phyloP scores from a whole-genome alignment of 2,888 invertebrate genomes.

The Chirona hameri region DNA sequence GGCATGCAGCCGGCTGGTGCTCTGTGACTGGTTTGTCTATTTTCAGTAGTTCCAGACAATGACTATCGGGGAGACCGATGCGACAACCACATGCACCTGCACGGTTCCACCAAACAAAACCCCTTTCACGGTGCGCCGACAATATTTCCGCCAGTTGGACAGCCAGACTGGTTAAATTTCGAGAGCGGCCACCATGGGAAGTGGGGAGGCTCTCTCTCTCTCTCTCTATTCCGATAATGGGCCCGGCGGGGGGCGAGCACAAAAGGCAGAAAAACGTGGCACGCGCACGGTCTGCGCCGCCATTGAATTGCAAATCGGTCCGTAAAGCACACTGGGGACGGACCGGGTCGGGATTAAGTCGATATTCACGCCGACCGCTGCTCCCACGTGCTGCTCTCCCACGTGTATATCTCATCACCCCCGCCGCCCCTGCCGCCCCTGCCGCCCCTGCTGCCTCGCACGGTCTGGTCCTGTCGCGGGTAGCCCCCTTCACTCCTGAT shows the following conservation, averaged over 20 bases:
- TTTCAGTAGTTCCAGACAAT: not conserved
- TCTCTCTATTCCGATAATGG: constrained; percentile 8
- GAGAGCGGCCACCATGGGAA: not conserved
- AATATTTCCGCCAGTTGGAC: not conserved
- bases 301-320: constrained; percentile 7
- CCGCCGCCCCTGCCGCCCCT: no score
- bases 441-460: no score
- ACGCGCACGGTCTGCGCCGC: not conserved
- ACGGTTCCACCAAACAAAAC: not conserved
- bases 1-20: not conserved
- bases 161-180: not conserved
- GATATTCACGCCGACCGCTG: not conserved
- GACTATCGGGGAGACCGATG: not conserved
- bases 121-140: not conserved
- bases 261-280: constrained; percentile 22
- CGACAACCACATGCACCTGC: not conserved
- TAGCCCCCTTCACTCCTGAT: no score
- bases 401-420: not conserved
- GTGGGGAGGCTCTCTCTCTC: not conserved
- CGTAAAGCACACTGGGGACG: not conserved
- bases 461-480: no score
- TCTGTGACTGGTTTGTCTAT: not conserved
- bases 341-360: not conserved
- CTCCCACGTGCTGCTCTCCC: not conserved
- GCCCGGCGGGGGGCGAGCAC: not conserved